These are phyloP conservation scores for Amblyjoppa fuscipennis DNA, from an alignment of 2,888 invertebrate species.

Conservation along the genomic window DNA sequence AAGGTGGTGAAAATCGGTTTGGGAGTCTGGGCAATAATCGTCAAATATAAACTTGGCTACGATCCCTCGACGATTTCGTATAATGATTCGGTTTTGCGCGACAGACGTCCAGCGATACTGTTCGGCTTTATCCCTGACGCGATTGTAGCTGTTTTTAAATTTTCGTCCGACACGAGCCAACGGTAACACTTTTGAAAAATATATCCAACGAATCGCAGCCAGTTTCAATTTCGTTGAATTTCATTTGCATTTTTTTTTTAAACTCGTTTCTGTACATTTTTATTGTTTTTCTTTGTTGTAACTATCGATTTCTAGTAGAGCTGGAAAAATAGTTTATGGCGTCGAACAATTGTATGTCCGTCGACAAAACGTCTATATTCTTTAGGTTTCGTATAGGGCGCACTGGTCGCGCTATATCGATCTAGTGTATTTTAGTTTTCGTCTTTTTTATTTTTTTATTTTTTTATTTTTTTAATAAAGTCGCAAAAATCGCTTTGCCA, in stretches of 20 bases:
- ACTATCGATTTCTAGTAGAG: background rate
- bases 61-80: constrained; percentile 67
- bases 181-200: constrained; percentile 9
- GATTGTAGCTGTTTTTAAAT: constrained; percentile 43
- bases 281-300: background rate
- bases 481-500: background rate
- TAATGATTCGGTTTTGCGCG: constrained; percentile 58
- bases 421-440: background rate
- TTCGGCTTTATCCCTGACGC: constrained; percentile 19
- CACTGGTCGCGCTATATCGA: background rate
- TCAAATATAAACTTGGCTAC: constrained; percentile 78
- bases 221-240: background rate
- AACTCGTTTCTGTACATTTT: background rate
- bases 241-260: background rate
- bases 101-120: constrained; percentile 5
- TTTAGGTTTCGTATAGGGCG: background rate
- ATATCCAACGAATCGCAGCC: background rate
- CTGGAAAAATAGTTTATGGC: background rate
- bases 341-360: background rate
- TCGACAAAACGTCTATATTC: background rate
- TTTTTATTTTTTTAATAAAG: background rate
- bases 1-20: constrained; percentile 48
- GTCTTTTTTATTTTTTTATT: background rate
- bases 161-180: background rate
- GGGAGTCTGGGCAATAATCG: constrained; percentile 74